Evolutionary conservation across 2,888 invertebrate genomes (phyloP), one percentile per base, ranked within the genome.

Genomic region (Conus canariensis): DNA sequence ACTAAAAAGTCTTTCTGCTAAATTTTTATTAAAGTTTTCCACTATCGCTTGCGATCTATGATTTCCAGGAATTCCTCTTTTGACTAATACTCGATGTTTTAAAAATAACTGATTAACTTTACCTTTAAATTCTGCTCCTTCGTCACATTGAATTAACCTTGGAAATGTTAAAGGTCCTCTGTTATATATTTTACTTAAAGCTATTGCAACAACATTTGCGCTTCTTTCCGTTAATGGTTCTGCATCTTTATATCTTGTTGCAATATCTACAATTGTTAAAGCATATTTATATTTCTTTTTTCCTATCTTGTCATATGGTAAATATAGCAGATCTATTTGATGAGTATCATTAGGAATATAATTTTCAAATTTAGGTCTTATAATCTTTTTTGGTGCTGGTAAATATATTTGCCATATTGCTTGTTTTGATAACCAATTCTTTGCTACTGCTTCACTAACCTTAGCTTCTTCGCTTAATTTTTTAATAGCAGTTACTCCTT

Each of bases 261-360:
- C 90, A 10, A 90, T 70, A 70, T 90, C 88, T 22, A 88, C 88
- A 16, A 90, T 5, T 45, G 88, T 90, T 22, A 88, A 70, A 3
- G 90, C 88, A 58, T 90, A 90, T 30, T 88, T 90, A 59, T 88
- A 90, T 22, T 19, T 88, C 56, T 74, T 70, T 56, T 56, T 67
- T 88, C 59, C 77, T 74, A 74, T 77, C 56, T 25, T 45, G 25
- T 88, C 88, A 30, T 85, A 85, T 12, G 88, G 70, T 22, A 88
- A 74, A 85, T 87, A 90, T 58, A 90, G 59, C 0, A 85, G 58
- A 60, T 90, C 74, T 74, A 74, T 74, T 70, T 74, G 74, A 74
- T 74, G 74, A 2, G n/a, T 22, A 74, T 74, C 74, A 59, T 90
- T 90, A 22, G 83, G 88, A 74, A 74, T 74, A 74, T 74, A n/a